Base-by-base conservation (phyloP, 1,140 invertebrate species). In the Cherax quadricarinatus region DNA sequence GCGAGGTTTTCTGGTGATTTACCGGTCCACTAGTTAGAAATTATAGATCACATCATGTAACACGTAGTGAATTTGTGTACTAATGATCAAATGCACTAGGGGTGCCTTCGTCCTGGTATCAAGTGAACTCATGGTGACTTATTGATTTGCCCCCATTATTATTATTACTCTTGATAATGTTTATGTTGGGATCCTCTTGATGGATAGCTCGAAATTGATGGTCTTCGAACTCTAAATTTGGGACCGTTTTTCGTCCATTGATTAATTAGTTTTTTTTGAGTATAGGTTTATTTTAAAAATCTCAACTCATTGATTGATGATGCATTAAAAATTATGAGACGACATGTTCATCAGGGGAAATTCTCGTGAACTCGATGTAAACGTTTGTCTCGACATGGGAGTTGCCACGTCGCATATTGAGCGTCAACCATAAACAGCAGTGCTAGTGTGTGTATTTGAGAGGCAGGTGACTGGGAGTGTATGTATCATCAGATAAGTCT, bases 301-400 rank as follows among this genome's bases (percentile, higher is more conserved):
- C 21, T 75, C 14, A 12, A 84, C 82, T 21, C 24, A 49, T 70
- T 85, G 24, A 49, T 30, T 85, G 30, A 66, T 48, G 49, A 30
- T 41, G 53, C 18, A 85, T 66, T 85, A 85, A 85, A 66, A 85
- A 48, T 85, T 70, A 49, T 85, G 83, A 70, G 83, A 85, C 83
- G 9, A 66, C 57, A 16, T 85, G 83, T 85, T 85, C 60, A 85
- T 85, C 60, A 70, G 48, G 83, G 60, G 70, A 85, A 85, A 41
- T 70, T 85, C 70, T 85, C 83, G 83, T 85, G 60, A 85, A 48
- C 53, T 85, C 60, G 49, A 85, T 85, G 70, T 70, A 85, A 85
- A 85, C 83, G 60, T 85, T 85, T 70, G 48, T 73, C 24, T 24
- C 5, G n/a, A n/a, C n/a, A n/a, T 24, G 24, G 16, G 83, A 85